phyloP scores from a whole-genome alignment of 2,888 invertebrate genomes.

The Ecliptopera silaceata region DNA sequence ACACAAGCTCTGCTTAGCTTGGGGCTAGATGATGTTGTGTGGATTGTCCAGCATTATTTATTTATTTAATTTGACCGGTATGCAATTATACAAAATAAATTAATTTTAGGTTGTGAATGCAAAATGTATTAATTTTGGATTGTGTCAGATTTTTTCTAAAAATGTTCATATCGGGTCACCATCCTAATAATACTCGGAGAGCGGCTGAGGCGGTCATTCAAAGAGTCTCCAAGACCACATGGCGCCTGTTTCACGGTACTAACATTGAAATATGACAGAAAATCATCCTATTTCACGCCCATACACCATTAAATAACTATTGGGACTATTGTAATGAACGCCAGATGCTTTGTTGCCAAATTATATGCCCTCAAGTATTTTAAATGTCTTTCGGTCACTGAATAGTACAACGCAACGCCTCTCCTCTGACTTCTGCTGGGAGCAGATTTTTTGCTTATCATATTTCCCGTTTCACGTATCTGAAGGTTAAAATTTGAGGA shows the following conservation, averaged over 20 bases:
- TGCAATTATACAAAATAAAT: too few species aligned
- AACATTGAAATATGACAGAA: slow-evolving; percentile 60
- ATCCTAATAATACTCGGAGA: background rate
- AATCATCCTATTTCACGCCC: slow-evolving; percentile 63
- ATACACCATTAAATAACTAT: slow-evolving; percentile 37
- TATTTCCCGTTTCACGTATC: too few species aligned
- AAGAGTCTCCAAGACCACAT: slow-evolving; percentile 51
- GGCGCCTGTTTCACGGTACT: slow-evolving; percentile 66
- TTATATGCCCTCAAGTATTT: slow-evolving; percentile 23
- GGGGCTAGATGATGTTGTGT: too few species aligned
- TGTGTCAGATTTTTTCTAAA: too few species aligned
- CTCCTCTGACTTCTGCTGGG: too few species aligned
- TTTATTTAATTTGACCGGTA: too few species aligned
- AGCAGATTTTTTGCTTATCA: too few species aligned
- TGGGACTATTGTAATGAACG: slow-evolving; percentile 36
- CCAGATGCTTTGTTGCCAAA: slow-evolving; percentile 36
- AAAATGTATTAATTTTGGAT: too few species aligned
- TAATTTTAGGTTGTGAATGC: too few species aligned
- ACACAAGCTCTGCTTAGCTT: too few species aligned
- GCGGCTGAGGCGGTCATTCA: slow-evolving; percentile 36
- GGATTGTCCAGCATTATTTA: too few species aligned
- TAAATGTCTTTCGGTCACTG: slow-evolving; percentile 4
- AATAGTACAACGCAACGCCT: background rate
- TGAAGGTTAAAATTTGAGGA: too few species aligned
- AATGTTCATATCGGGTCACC: background rate